phyloP scores from a whole-genome alignment of 2,113 vertebrate genomes.

The Grallaria varia region DNA sequence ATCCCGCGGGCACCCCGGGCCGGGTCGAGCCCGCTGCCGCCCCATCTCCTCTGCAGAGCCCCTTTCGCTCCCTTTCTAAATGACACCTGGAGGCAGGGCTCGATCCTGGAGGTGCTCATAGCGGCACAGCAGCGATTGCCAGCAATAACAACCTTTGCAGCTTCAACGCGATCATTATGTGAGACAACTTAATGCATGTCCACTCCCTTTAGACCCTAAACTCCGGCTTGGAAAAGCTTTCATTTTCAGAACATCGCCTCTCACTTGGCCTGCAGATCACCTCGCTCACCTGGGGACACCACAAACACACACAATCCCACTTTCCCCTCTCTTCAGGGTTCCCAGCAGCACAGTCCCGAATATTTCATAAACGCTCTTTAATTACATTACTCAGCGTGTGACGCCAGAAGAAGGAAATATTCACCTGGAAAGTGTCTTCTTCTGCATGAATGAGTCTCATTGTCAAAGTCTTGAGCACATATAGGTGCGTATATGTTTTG shows the following conservation, averaged over 20 bases:
- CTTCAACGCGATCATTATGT: rapidly evolving
- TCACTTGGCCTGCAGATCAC: background rate
- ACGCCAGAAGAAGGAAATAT: background rate
- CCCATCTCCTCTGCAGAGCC: background rate
- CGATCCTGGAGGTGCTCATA: background rate
- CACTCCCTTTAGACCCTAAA: background rate
- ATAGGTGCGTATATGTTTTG: background rate
- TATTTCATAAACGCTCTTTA: background rate
- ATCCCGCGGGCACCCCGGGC: background rate
- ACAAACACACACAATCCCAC: background rate
- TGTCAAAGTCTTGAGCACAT: slow-evolving; percentile 4
- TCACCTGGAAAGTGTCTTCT: slow-evolving; percentile 37
- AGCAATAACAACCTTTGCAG: background rate
- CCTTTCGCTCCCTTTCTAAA: background rate
- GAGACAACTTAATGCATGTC: rapidly evolving
- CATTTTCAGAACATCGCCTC: background rate
- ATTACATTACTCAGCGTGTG: background rate
- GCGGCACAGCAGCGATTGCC: background rate
- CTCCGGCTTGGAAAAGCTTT: background rate
- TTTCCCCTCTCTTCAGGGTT: background rate
- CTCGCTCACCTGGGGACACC: background rate
- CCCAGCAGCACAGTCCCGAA: background rate
- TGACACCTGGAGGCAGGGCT: background rate
- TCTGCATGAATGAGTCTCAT: slow-evolving; percentile 37
- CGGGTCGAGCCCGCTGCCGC: background rate